Percentiles rank a stretch among this genome's conserved stretches.
Evolutionary conservation across 2,888 invertebrate species (phyloP).

Genomic region (Thecophora atra): DNA sequence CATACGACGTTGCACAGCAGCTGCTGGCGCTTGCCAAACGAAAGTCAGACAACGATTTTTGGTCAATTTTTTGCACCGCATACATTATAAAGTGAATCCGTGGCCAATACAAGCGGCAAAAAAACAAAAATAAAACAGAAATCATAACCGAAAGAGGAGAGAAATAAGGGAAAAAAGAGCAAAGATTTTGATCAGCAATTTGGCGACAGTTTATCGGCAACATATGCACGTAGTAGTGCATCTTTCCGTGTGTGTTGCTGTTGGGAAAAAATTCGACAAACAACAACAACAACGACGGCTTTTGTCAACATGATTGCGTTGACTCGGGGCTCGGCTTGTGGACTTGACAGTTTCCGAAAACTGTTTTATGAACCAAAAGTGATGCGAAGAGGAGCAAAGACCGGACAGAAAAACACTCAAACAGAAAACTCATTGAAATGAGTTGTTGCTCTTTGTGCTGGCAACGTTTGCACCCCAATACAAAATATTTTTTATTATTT

Average conservation of each 20-base stretch:
- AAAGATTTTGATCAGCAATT: slow-evolving; percentile 36
- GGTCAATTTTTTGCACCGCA: slow-evolving; percentile 34
- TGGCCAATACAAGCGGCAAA: slow-evolving; percentile 29
- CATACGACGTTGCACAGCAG: neutral
- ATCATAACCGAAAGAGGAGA: slow-evolving; percentile 1
- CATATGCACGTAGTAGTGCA: slow-evolving; percentile 20
- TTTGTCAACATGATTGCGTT: slow-evolving; percentile 35
- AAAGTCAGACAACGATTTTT: slow-evolving; percentile 25
- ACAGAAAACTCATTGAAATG: neutral
- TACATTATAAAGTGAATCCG: slow-evolving; percentile 26
- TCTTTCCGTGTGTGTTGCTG: no score
- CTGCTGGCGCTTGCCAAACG: slow-evolving; percentile 32
- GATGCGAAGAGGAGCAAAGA: slow-evolving; percentile 33
- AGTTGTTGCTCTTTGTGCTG: neutral
- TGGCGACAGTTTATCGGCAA: slow-evolving; percentile 41
- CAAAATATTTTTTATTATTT: neutral
- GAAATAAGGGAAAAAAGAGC: neutral
- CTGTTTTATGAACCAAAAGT: neutral
- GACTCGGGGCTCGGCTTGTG: slow-evolving; percentile 4
- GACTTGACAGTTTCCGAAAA: slow-evolving; percentile 26
- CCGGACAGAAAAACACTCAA: neutral
- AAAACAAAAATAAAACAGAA: slow-evolving; percentile 21
- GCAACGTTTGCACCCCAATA: neutral
- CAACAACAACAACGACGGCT: slow-evolving; percentile 6
- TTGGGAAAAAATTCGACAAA: neutral